Evolutionary conservation across 2,797 vertebrate genomes (phyloP), one percentile per base, ranked within the genome.

Genomic region (Antrozous pallidus): DNA sequence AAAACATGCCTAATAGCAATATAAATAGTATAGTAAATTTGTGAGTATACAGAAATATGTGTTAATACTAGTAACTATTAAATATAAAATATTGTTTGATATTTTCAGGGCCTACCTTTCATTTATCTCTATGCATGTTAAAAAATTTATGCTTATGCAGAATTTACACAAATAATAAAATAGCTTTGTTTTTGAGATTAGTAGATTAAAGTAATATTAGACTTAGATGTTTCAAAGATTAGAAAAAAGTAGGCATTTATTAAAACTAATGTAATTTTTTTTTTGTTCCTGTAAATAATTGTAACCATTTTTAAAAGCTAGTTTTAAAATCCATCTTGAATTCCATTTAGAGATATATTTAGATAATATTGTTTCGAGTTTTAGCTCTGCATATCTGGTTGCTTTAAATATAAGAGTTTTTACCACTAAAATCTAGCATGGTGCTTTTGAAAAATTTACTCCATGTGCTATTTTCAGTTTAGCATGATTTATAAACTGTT

Each of bases 121-220:
- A 74, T 84, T 73, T 91, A 56, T 81, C 24, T 91, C 90, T 93
- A 88, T 97, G 96, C 93, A 94, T 97, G 96, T 96, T 56, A 33
- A 90, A 94, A 91, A 96, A 89, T 89, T 77, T 95, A 42, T 95
- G 95, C 67, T 86, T 97, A 16, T 96, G 31, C 82, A 96, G 65
- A 94, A 86, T 87, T 94, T 96, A 94, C 49, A 58, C 71, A 96
- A 93, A 91, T 92, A 88, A 82, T 81, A 91, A 84, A 71, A 20
- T 86, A 79, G 63, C 28, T 84, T 90, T 86, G 26, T 71, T 95
- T 94, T 93, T 81, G 17, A 95, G 87, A 84, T 86, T 96, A 96
- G 61, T 92, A 78, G 86, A 78, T 70, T 77, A 78, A 83, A 71
- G 49, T 95, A 92, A 75, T 81, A 61, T 36, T 36, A 92, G 94